Evolutionary conservation across 2,797 vertebrate genomes (phyloP), one percentile per base, ranked within the genome.

Genomic region (Fundulus diaphanus): DNA sequence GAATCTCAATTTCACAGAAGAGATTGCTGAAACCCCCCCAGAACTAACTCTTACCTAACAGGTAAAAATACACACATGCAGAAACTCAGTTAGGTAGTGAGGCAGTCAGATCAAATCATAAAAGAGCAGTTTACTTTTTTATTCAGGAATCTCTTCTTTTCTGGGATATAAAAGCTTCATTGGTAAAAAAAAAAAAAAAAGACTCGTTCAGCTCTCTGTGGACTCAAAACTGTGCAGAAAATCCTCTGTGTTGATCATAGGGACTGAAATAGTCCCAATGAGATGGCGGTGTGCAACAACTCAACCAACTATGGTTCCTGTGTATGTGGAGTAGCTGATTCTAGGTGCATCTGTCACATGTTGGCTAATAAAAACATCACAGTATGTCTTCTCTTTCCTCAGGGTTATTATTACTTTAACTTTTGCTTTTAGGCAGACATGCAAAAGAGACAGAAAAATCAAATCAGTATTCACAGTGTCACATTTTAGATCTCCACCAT

Each of bases 61-160:
- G 54, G 27, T 6, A 56, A 56, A 31, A 57, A 15, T 29, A 81
- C 44, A 72, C 51, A 76, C 48, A 73, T 3, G 24, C 56, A 48
- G 16, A 11, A 15, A 48, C 56, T 51, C 54, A 24, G 1, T 81
- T 76, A 70, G 57, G 8, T 15, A 61, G 31, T 22, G 1, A 73
- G 52, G 40, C 52, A 40, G 37, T 73, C 77, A 72, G 51, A 85
- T 81, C 46, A 13, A 87, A 86, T 83, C 73, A 73, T 56, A 82
- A 74, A 61, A 20, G 15, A 33, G 2, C 15, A 82, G 42, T 81
- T 74, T 46, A 65, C 74, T 89, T 80, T 80, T 76, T 54, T 0
- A 8, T 66, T 24, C 33, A 22, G 70, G 46, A 68, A 63, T 80
- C 72, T 89, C 73, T 73, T 86, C 11, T 8, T 46, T 73, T 70